Base-by-base conservation (phyloP, 2,113 vertebrate genomes). In the Hyperopisus bebe region DNA sequence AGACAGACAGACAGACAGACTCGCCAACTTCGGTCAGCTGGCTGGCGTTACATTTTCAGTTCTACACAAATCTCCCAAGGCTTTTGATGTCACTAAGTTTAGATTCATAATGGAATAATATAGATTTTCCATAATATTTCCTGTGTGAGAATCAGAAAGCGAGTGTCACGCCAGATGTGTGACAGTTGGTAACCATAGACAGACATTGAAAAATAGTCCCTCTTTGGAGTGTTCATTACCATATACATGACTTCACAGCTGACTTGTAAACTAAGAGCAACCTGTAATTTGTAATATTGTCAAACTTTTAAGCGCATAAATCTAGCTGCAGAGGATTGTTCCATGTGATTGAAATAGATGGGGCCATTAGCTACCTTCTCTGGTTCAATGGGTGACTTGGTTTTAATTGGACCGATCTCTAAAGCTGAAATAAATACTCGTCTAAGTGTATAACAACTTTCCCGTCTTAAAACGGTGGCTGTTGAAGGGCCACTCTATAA, bases 381-480 rank as follows among this genome's bases (percentile, higher is more conserved):
- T 47, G 6, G 44, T 84, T n/a, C 24, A 24, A 84, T 47, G 19
- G 82, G 21, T 47, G 24, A 84, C 82, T 42, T 39, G 35, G 44
- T 83, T 83, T 83, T 83, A 83, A 44, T 83, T 83, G 39, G 39
- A 83, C 80, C 11, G 42, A 83, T 83, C 80, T 84, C 82, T 47
- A 44, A 24, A 13, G 44, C 82, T 24, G 42, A 84, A 84, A 84
- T 84, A 84, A 46, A 44, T 15, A 44, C 17, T 24, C 7, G 19
- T 44, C 39, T 83, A 77, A 80, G 74, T 80, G 70, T 35, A 66
- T 66, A 31, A 66, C n/a, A 39, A 80, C 31, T 80, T 35, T 80
- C 15, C 74, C 35, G 15, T 42, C 74, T 80, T 80, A 80, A 80
- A 80, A 80, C 5, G 31, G 74, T 80, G 74, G 31, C 35, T 39